Conservation (phyloP, 1,140 invertebrate species). For the Saccostrea glomerata region DNA sequence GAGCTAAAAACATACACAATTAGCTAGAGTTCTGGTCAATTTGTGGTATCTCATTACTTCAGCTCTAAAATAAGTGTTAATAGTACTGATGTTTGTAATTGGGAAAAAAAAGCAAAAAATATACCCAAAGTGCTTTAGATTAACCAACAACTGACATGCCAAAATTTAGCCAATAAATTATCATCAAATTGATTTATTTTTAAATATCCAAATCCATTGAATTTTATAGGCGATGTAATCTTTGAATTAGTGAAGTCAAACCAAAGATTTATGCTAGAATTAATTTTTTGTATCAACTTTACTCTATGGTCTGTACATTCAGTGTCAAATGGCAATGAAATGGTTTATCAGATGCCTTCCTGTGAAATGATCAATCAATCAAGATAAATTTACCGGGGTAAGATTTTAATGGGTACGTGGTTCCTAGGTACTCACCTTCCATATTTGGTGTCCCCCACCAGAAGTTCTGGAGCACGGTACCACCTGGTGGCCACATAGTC, state of each 20-base stretch:
- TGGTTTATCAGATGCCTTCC: neutral
- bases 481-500: constrained; percentile 99
- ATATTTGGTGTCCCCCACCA: constrained; percentile 85
- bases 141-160: too few species aligned
- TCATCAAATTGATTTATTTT: neutral
- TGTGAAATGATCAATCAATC: constrained; percentile 1
- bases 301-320: neutral
- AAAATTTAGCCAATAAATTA: neutral
- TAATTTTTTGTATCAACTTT: neutral
- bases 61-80: too few species aligned
- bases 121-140: too few species aligned
- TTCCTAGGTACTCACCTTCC: constrained; percentile 70
- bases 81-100: too few species aligned
- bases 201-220: neutral
- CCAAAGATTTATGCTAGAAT: constrained; percentile 3
- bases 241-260: neutral
- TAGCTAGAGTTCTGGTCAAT: too few species aligned
- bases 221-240: neutral
- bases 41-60: too few species aligned
- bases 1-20: too few species aligned
- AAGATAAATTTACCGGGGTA: neutral
- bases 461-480: constrained; percentile 97
- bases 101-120: too few species aligned
- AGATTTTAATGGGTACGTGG: neutral
- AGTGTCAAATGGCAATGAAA: neutral